Base-by-base conservation (phyloP, 1,140 invertebrate genomes). In the Druon quercuslanigerum region DNA sequence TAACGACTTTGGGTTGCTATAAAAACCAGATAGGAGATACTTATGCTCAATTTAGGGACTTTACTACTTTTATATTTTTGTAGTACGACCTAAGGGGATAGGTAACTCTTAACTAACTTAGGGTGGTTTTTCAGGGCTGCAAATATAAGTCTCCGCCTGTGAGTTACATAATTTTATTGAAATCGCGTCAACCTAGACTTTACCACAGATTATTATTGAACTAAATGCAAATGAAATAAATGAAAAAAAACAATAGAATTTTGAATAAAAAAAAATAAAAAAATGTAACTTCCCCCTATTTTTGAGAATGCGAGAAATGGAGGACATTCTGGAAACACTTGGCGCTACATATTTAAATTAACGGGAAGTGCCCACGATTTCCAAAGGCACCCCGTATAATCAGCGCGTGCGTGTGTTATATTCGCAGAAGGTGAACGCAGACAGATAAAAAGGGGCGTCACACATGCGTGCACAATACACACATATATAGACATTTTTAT, bases 381-480 rank as follows among this genome's bases (percentile, higher is more conserved):
- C 52, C 52, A 17, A 66, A 14, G 60, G 60, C 60, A 66, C 60
- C 60, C 60, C 25, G 40, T 66, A 40, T n/a, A 66, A 66, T 66
- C 25, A 66, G 60, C 60, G 60, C 60, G 60, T 66, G 60, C 60
- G 60, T 66, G 60, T 66, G 60, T 40, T 66, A 66, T 66, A 9
- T 5, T 7, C 13, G 20, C 19, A 25, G 13, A 33, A 25, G 57
- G 19, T 33, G 19, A 25, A 60, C 20, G 57, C 25, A 60, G 57
- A 60, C 25, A 60, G 20, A 60, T 60, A 66, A 66, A 60, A 66
- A 66, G 33, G 60, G 40, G 16, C 60, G 60, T 66, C 60, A 66
- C 60, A 46, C 60, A 66, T 66, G 33, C 60, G 60, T 66, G 60
- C 2, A 40, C 60, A 66, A n/a, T 66, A 13, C 60, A 20, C 11